Evolutionary conservation across 1,140 invertebrate species (phyloP).

Genomic region (Rhyacophila brunnea): DNA sequence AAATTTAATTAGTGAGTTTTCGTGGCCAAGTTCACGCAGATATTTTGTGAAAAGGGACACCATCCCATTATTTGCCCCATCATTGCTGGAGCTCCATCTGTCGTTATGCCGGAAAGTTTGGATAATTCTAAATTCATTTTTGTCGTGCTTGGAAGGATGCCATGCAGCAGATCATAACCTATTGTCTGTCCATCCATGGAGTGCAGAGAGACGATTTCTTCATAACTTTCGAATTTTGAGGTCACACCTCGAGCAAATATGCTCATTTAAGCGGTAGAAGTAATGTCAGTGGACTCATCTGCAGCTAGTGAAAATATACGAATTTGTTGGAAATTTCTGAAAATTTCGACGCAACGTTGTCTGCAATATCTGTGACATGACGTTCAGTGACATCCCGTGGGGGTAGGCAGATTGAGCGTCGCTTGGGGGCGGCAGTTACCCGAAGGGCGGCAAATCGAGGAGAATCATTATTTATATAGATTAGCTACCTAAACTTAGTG

Average conservation of each 20-base stretch:
- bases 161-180: not conserved
- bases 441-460: no score
- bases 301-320: not conserved
- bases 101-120: not conserved
- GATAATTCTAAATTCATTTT: not conserved
- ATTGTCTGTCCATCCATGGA: conserved; percentile 1
- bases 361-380: no score
- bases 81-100: not conserved
- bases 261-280: not conserved
- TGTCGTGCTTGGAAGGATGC: not conserved
- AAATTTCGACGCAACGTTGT: no score
- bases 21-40: not conserved
- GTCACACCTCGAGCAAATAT: conserved; percentile 3
- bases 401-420: no score
- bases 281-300: conserved; percentile 1
- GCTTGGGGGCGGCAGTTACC: no score
- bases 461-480: no score
- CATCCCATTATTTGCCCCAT: not conserved
- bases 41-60: not conserved
- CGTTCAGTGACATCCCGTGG: no score
- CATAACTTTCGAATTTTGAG: not conserved
- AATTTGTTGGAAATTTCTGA: no score
- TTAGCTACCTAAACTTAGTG: no score
- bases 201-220: conserved; percentile 1
- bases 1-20: not conserved